A percentile compares a stretch with the other conserved stretches of the same genome.
Conservation (phyloP, 2,797 vertebrate genomes). For the Sebastes cheni region DNA sequence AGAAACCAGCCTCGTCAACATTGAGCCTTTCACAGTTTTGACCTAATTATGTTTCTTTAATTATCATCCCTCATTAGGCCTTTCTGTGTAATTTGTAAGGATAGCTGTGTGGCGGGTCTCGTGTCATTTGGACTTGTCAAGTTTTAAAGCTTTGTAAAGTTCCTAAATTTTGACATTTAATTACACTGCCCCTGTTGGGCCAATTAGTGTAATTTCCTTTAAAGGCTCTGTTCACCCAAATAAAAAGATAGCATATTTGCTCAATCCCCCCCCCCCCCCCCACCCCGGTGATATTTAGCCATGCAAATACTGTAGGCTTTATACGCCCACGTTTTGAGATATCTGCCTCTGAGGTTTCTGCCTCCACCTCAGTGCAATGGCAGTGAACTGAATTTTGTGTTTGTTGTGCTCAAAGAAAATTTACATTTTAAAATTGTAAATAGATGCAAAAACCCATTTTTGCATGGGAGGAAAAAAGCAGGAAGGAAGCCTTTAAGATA, state of each 20-base stretch:
- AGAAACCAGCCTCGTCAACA: neutral
- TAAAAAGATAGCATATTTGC: neutral
- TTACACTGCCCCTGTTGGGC: neutral
- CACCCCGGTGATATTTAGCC: neutral
- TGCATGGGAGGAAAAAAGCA: neutral
- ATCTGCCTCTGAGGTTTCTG: neutral
- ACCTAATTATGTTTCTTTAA: slow-evolving; percentile 49
- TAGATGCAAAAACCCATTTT: neutral
- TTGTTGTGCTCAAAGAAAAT: neutral
- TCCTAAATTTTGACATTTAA: slow-evolving; percentile 57
- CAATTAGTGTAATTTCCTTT: slow-evolving; percentile 32
- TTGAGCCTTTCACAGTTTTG: slow-evolving; percentile 25
- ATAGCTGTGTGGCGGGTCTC: slow-evolving; percentile 9
- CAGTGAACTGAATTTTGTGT: neutral
- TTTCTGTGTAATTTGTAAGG: slow-evolving; percentile 24
- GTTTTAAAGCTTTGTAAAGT: slow-evolving; percentile 15
- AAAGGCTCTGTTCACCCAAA: slow-evolving; percentile 1
- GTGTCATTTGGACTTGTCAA: slow-evolving; percentile 25
- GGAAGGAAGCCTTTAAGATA: neutral
- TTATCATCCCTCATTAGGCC: slow-evolving; percentile 43
- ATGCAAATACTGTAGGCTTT: neutral
- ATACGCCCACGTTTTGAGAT: neutral
- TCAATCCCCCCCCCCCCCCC: neutral
- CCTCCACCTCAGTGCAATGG: neutral
- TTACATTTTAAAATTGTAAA: neutral